Evolutionary conservation across 2,113 vertebrate species (phyloP), one percentile per base, ranked within the genome.

Genomic region (Colinus virginianus): DNA sequence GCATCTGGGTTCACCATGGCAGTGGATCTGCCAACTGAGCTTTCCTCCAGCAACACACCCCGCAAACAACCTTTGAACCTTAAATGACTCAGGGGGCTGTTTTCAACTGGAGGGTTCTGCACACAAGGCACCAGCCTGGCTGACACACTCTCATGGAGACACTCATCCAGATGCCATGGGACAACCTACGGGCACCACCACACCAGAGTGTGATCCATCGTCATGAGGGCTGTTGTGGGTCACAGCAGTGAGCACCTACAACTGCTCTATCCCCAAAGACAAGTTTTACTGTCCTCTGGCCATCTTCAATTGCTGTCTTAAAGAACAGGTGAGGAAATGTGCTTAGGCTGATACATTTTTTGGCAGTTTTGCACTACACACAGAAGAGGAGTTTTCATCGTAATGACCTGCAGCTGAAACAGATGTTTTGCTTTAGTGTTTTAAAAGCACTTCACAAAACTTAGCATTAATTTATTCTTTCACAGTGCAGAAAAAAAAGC

Each of bases 361-460:
- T 62, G 61, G 72, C 87, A 91, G 61, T 85, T 94, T 80, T 94
- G 81, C 68, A 85, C 43, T 74, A 76, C 84, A 80, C n/a, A 51
- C 18, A 77, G 61, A 74, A 67, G 77, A 82, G 43, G 30, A 76
- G 43, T 93, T 95, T 83, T 93, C 84, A 94, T 92, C 70, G 74
- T 96, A 94, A 95, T 94, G 94, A 95, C 84, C 89, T 78, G 84
- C 81, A 95, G 87, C 75, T 88, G 81, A 95, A 95, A 90, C 87
- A 94, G 87, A 96, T 93, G 94, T 91, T 96, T 92, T 94, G 56
- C 72, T 94, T 90, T 90, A 95, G 61, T 83, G 43, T 89, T 94
- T 90, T 93, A 94, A 94, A 77, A 96, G 87, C 68, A 92, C 71
- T 95, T 80, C 87, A 95, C 95, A 92, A 93, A 95, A 93, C 78